Evolutionary conservation across 2,113 vertebrate species (phyloP).

Genomic region (Sisor rabdophorus): DNA sequence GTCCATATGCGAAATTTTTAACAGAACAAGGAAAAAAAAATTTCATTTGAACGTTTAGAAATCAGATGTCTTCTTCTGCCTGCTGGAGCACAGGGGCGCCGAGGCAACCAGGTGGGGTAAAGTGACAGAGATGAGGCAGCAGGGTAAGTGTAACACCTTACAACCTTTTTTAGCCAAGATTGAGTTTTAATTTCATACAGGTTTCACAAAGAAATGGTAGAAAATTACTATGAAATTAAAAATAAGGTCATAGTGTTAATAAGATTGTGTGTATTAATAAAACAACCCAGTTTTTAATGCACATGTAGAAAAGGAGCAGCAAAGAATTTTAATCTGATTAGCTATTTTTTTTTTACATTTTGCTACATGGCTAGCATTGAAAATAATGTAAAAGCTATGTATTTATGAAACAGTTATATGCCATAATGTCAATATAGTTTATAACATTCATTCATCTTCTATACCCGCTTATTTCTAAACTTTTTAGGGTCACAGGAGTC

Average conservation of each 20-base stretch:
- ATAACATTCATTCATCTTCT: too few species aligned
- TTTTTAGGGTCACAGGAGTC: too few species aligned
- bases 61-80: conserved; percentile 26
- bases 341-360: conserved; percentile 51
- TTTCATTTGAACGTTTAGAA: conserved; percentile 22
- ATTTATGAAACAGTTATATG: conserved; percentile 64
- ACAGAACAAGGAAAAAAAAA: conserved; percentile 27
- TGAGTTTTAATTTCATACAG: neutral
- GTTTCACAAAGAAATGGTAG: neutral
- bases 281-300: neutral
- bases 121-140: conserved; percentile 5
- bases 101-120: conserved; percentile 17
- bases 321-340: conserved; percentile 55
- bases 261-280: neutral
- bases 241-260: conserved; percentile 1
- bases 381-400: conserved; percentile 50
- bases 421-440: conserved; percentile 50
- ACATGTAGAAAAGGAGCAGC: conserved; percentile 42
- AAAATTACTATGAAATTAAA: neutral
- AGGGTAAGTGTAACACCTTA: conserved; percentile 8
- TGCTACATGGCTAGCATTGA: conserved; percentile 47
- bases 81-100: neutral
- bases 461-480: too few species aligned
- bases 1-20: conserved; percentile 25
- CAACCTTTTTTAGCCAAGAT: neutral